phyloP scores from a whole-genome alignment of 2,888 invertebrate species.

The Stramonita haemastoma region DNA sequence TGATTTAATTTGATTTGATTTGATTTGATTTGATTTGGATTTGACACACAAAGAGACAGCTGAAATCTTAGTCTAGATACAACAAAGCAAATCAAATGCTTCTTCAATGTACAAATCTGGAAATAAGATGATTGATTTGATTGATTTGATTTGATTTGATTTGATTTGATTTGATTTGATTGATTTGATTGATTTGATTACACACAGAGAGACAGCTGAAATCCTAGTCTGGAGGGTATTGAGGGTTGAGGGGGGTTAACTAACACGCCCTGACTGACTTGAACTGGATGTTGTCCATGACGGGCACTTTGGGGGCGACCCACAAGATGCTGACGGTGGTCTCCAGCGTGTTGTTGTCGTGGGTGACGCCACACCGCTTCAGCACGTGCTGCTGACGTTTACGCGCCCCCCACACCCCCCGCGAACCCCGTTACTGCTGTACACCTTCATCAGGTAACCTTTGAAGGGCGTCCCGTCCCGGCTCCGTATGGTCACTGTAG shows the following conservation, averaged over 20 bases:
- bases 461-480: constrained; percentile 31
- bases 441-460: constrained; percentile 38
- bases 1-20: no score
- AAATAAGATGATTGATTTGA: no score
- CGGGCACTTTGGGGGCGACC: constrained; percentile 24
- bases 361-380: constrained; percentile 43
- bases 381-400: constrained; percentile 30
- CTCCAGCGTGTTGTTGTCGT: constrained; percentile 24
- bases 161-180: no score
- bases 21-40: background rate
- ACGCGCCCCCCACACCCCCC: constrained; percentile 14
- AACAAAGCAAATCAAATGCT: no score
- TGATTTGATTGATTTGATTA: no score
- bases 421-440: constrained; percentile 33
- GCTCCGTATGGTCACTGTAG: constrained; percentile 37
- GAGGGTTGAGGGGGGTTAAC: background rate
- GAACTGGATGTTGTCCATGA: constrained; percentile 43
- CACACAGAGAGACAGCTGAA: no score
- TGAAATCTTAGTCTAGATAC: no score
- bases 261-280: constrained; percentile 31
- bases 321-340: constrained; percentile 31
- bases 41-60: no score
- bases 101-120: no score
- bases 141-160: no score
- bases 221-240: no score